Evolutionary conservation across 2,113 vertebrate species (phyloP).

Genomic region (Sylvietta virens): DNA sequence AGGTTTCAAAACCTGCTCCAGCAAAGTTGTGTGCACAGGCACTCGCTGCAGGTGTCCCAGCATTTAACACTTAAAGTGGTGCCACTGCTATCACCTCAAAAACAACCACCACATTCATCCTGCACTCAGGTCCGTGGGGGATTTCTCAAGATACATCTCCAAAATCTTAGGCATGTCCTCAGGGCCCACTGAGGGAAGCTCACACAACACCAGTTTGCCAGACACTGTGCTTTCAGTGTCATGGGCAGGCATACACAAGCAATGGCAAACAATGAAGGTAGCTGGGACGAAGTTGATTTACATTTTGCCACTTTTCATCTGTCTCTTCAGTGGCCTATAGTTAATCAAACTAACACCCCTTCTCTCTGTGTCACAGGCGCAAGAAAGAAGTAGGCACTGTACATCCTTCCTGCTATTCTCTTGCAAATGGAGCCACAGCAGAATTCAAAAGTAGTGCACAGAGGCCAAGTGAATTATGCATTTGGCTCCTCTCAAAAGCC

Average conservation of each 20-base stretch:
- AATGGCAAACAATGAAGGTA: background rate
- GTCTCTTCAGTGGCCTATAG: background rate
- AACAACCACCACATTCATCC: background rate
- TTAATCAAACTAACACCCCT: conserved; percentile 49
- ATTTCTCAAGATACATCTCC: background rate
- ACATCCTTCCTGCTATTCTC: conserved; percentile 57
- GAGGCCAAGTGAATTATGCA: conserved; percentile 55
- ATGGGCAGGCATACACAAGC: background rate
- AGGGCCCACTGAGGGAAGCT: background rate
- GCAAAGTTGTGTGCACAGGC: background rate
- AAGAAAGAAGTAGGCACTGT: conserved; percentile 48
- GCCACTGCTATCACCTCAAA: background rate
- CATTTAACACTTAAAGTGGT: background rate
- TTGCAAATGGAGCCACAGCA: conserved; percentile 61
- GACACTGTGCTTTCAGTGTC: background rate
- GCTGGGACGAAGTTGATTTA: conserved; percentile 31
- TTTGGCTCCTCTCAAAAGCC: conserved; percentile 62
- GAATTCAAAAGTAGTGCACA: conserved; percentile 54
- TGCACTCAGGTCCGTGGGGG: background rate
- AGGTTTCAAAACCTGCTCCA: conserved; percentile 33
- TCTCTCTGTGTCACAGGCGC: background rate
- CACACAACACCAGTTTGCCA: background rate
- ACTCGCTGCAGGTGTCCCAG: background rate
- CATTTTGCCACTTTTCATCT: conserved; percentile 40
- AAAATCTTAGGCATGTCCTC: background rate